Conservation (phyloP, 2,888 invertebrate genomes). For the Eristalinus sepulchralis region DNA sequence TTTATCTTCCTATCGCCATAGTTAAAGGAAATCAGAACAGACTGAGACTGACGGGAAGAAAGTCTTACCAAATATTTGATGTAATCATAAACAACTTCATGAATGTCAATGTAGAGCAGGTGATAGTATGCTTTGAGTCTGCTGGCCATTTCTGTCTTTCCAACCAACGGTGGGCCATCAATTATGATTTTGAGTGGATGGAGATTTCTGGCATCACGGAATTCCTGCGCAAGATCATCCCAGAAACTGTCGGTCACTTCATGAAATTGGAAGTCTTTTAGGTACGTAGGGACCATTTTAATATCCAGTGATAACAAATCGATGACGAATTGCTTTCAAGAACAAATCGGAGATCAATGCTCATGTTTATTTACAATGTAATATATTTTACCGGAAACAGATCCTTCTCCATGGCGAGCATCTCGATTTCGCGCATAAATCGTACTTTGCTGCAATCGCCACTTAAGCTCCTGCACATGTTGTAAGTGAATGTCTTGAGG, state of each 20-base stretch:
- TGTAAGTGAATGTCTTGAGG: slow-evolving; percentile 83
- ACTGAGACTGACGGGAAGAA: too few relatives aligned
- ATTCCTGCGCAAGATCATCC: slow-evolving; percentile 81
- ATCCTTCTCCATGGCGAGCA: slow-evolving; percentile 82
- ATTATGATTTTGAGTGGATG: slow-evolving; percentile 84
- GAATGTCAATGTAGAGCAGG: slow-evolving; percentile 28
- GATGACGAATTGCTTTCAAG: slow-evolving; percentile 82
- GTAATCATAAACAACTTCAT: slow-evolving; percentile 10
- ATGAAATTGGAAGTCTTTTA: slow-evolving; percentile 82
- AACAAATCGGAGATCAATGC: neutral
- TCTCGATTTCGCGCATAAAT: slow-evolving; percentile 83
- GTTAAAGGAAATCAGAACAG: neutral
- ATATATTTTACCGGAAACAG: slow-evolving; percentile 78
- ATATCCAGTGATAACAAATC: slow-evolving; percentile 84
- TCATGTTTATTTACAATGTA: neutral
- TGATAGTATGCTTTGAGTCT: slow-evolving; percentile 38
- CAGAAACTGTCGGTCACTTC: slow-evolving; percentile 75
- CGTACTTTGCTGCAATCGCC: slow-evolving; percentile 78
- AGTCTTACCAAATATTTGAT: slow-evolving; percentile 49
- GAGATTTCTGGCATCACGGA: slow-evolving; percentile 82
- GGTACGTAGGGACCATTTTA: slow-evolving; percentile 83
- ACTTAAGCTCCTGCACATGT: slow-evolving; percentile 77
- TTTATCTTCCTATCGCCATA: slow-evolving; percentile 31
- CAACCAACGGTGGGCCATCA: slow-evolving; percentile 86
- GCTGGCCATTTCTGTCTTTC: slow-evolving; percentile 83